Base-by-base conservation (phyloP, 1,140 invertebrate species). In the Oscheius sp. region DNA sequence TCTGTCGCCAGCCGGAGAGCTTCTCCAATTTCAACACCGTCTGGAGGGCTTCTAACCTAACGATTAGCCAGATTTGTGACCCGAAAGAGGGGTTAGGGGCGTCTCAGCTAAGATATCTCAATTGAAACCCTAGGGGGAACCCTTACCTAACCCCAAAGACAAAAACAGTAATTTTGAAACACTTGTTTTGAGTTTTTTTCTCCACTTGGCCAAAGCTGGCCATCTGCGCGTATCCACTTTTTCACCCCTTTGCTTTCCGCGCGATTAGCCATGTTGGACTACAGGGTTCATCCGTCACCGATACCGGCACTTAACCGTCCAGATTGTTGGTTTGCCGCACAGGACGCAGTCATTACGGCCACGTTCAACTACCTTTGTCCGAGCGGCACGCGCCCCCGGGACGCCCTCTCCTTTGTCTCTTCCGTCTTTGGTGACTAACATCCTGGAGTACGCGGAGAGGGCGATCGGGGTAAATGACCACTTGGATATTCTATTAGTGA, bases 321-420 rank as follows among this genome's bases (percentile, higher is more conserved):
- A 55, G 49, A 55, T 55, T 55, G 49, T 55, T 55, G 49, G 49
- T 55, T 55, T 55, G 49, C 15, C 49, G 49, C 49, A 55, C 49
- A 7, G 49, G 28, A 26, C 7, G 49, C 49, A 55, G 49, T 55
- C 49, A 55, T 55, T 55, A 55, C 49, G 49, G 49, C 49, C 28
- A 55, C 49, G 49, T 55, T 55, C 49, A 55, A 55, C 49, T 55
- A 55, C 49, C 49, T 55, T 55, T 55, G 49, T 55, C 4, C 23
- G 7, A 7, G 28, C 15, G 15, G 49, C 7, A 10, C 38, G 38
- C 38, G 38, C 38, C n/a, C 38, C n/a, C 7, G n/a, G 38, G n/a
- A 42, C n/a, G 38, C n/a, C 38, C 38, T 42, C 38, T n/a, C n/a
- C 38, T 42, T 42, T n/a, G 7, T n/a, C n/a, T 42, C n/a, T 10